Conservation (phyloP, 2,888 invertebrate species). For the Ennomos erosarius region DNA sequence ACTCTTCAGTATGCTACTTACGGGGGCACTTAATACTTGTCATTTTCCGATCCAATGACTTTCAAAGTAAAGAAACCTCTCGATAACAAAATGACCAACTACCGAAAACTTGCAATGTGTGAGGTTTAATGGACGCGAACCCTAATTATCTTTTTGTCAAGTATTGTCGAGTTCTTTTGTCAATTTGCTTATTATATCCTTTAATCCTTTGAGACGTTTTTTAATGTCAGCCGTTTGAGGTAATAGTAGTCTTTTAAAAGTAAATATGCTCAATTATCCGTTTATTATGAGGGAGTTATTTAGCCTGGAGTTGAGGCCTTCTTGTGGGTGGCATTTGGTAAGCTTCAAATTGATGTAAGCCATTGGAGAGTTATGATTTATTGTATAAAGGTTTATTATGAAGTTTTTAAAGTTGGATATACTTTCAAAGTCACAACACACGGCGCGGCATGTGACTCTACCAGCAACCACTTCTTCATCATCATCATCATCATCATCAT, state of each 20-base stretch:
- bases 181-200: conserved; percentile 37
- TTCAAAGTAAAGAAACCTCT: conserved; percentile 25
- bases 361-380: conserved; percentile 4
- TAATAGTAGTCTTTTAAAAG: conserved; percentile 37
- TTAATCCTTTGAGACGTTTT: conserved; percentile 54
- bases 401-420: neutral
- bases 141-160: conserved; percentile 45
- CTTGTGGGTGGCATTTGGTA: conserved; percentile 37
- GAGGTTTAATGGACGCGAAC: conserved; percentile 36
- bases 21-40: conserved; percentile 29
- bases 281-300: conserved; percentile 39
- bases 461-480: too few relatives aligned
- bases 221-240: conserved; percentile 46
- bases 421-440: neutral
- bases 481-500: too few relatives aligned
- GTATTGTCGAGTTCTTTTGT: conserved; percentile 43
- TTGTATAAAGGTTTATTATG: conserved; percentile 3
- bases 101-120: conserved; percentile 42
- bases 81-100: conserved; percentile 33
- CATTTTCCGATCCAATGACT: conserved; percentile 40
- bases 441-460: too few relatives aligned
- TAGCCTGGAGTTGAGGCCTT: conserved; percentile 37
- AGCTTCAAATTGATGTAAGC: conserved; percentile 14
- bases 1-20: conserved; percentile 14
- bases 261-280: conserved; percentile 61